Evolutionary conservation across 2,113 vertebrate species (phyloP).

Genomic region (Catharus bicknelli): DNA sequence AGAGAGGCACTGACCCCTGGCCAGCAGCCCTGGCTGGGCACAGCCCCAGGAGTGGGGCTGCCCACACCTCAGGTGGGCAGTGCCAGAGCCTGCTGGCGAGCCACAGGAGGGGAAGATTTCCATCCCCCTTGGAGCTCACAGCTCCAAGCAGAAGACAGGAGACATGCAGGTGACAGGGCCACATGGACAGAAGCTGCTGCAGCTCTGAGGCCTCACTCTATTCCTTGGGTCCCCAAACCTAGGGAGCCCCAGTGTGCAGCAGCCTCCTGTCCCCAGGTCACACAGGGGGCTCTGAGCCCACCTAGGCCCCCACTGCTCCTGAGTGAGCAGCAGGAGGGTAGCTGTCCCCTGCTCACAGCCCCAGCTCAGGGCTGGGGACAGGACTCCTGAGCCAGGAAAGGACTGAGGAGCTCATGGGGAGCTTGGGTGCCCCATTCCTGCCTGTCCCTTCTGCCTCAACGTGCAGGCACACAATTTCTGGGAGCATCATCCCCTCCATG

Average conservation of each 20-base stretch:
- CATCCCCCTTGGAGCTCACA: neutral
- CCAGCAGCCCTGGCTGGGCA: neutral
- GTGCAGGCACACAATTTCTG: rapidly evolving
- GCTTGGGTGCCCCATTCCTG: neutral
- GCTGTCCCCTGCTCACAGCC: neutral
- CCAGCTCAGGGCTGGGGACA: neutral
- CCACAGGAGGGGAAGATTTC: neutral
- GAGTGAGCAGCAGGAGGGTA: rapidly evolving
- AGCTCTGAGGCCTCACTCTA: rapidly evolving
- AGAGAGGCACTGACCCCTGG: neutral
- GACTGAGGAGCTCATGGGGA: neutral
- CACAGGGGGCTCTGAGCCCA: neutral
- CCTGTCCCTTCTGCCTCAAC: neutral
- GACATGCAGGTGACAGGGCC: too few relatives aligned
- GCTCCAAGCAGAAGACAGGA: neutral
- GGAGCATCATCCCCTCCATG: neutral
- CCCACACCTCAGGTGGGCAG: neutral
- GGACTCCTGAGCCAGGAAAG: neutral
- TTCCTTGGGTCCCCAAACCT: neutral
- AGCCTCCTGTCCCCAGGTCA: neutral
- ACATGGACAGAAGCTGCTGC: neutral
- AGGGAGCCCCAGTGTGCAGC: neutral
- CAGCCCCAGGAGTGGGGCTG: neutral
- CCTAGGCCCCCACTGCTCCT: neutral
- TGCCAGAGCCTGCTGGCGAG: neutral